Conservation (phyloP, 2,113 vertebrate genomes). For the Calidris pygmaea region DNA sequence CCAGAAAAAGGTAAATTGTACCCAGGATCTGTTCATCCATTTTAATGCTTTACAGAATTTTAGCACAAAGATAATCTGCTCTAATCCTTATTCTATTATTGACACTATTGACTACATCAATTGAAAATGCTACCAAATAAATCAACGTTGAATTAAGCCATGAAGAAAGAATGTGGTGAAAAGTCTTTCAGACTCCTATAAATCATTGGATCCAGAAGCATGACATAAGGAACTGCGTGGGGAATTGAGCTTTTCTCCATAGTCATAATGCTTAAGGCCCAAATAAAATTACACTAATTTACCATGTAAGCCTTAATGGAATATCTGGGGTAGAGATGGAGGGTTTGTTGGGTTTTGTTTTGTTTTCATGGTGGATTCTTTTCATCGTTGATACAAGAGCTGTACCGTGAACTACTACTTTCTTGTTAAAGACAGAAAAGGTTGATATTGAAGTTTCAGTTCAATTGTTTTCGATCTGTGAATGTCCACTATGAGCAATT, state of each 20-base stretch:
- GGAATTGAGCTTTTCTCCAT: slow-evolving; percentile 51
- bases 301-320: slow-evolving; percentile 31
- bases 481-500: slow-evolving; percentile 80
- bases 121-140: slow-evolving; percentile 67
- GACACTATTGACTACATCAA: slow-evolving; percentile 65
- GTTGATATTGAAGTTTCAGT: slow-evolving; percentile 79
- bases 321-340: background rate
- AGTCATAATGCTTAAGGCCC: slow-evolving; percentile 43
- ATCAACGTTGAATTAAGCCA: slow-evolving; percentile 71
- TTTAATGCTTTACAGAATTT: slow-evolving; percentile 57
- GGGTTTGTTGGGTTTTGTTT: slow-evolving; percentile 16
- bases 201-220: slow-evolving; percentile 57
- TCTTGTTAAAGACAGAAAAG: slow-evolving; percentile 79
- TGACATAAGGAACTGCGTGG: slow-evolving; percentile 24
- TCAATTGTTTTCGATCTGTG: slow-evolving; percentile 82
- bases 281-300: slow-evolving; percentile 58
- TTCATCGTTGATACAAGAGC: background rate
- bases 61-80: slow-evolving; percentile 67
- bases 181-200: slow-evolving; percentile 60
- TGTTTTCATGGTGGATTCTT: slow-evolving; percentile 19
- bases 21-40: background rate
- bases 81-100: slow-evolving; percentile 72
- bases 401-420: slow-evolving; percentile 49
- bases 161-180: slow-evolving; percentile 65
- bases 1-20: background rate